Evolutionary conservation across 2,113 vertebrate species (phyloP).

Genomic region (Pantherophis guttatus): DNA sequence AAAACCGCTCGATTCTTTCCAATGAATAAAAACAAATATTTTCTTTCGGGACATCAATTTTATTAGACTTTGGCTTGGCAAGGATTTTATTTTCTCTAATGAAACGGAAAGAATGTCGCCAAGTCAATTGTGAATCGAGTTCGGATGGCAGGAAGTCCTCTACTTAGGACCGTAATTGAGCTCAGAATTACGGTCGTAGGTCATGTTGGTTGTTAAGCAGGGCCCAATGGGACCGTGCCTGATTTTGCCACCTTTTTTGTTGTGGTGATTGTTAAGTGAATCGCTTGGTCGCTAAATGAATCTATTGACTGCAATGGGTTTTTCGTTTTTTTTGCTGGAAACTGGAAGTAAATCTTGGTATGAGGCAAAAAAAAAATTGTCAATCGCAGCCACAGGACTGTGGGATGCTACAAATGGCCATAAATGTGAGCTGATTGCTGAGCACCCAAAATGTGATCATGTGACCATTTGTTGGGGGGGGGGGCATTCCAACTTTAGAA

Average conservation of each 20-base stretch:
- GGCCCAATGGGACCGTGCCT: neutral
- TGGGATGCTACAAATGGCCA: too few species aligned
- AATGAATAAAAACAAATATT: neutral
- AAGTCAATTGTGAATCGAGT: neutral
- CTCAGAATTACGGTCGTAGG: neutral
- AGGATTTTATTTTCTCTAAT: neutral
- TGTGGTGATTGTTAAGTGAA: neutral
- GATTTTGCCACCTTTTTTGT: neutral
- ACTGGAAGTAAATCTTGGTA: neutral
- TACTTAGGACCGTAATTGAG: neutral
- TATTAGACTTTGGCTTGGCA: neutral
- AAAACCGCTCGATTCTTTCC: neutral
- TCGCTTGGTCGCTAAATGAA: neutral
- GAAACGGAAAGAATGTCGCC: neutral
- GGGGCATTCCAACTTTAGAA: too few species aligned
- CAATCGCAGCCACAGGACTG: too few species aligned
- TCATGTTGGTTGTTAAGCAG: neutral
- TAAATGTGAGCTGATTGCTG: too few species aligned
- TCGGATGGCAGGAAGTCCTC: neutral
- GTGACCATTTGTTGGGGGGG: too few species aligned
- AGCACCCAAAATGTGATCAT: too few species aligned
- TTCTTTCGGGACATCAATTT: neutral
- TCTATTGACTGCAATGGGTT: neutral
- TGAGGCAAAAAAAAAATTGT: too few species aligned
- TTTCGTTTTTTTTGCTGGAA: neutral